A percentile compares a stretch with the other conserved stretches of the same genome.
phyloP scores from a whole-genome alignment of 2,113 vertebrate genomes.

The Tor tambroides region DNA sequence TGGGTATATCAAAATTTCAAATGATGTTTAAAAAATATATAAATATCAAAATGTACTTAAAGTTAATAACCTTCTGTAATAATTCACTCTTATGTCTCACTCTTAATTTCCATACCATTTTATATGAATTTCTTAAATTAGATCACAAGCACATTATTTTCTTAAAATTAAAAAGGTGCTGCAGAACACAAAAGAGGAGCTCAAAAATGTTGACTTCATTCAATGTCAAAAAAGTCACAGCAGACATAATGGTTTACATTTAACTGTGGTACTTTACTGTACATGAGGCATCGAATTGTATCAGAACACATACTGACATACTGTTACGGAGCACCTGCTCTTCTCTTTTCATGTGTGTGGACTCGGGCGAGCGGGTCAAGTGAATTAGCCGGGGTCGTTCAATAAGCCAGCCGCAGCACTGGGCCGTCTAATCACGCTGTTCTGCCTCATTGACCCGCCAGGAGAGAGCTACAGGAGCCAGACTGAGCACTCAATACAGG shows the following conservation, averaged over 20 bases:
- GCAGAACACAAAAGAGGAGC: background rate
- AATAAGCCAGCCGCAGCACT: slow-evolving; percentile 56
- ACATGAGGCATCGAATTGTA: background rate
- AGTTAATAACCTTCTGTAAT: background rate
- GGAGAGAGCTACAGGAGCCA: slow-evolving; percentile 38
- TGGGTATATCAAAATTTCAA: background rate
- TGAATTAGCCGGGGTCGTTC: slow-evolving; percentile 58
- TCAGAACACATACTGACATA: slow-evolving; percentile 24
- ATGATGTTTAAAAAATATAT: background rate
- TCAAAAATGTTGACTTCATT: background rate
- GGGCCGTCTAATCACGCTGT: slow-evolving; percentile 56
- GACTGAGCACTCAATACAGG: slow-evolving; percentile 32
- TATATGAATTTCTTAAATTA: background rate
- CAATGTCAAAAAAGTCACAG: background rate
- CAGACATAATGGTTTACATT: background rate
- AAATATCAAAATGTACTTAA: background rate
- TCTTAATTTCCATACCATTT: background rate
- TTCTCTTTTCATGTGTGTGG: slow-evolving; percentile 46
- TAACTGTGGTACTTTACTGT: background rate
- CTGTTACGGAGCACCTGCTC: background rate
- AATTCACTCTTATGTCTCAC: background rate
- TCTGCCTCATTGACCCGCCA: slow-evolving; percentile 61
- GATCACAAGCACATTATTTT: too few relatives aligned
- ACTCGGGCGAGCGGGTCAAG: slow-evolving; percentile 53
- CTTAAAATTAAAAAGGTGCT: background rate